phyloP scores from a whole-genome alignment of 2,888 invertebrate species.

The Biston stratarius region DNA sequence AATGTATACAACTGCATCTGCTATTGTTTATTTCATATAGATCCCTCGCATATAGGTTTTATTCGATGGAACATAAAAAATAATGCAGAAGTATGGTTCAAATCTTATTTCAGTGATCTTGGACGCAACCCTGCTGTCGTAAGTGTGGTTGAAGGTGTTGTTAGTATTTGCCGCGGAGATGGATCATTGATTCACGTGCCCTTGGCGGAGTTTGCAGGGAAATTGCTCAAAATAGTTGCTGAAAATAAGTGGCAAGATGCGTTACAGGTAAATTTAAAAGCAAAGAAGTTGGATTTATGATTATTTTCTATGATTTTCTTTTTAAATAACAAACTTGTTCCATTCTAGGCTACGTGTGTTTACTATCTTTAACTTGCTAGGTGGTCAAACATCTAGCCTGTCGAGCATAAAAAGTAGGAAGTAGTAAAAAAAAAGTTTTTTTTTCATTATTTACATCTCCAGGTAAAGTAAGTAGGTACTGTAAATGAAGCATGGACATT shows the following conservation, averaged over 20 bases:
- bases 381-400: no score
- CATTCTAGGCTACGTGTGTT: no score
- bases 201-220: conserved; percentile 90
- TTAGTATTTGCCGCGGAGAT: conserved; percentile 94
- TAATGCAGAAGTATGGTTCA: neutral
- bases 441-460: no score
- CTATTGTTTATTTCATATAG: no score
- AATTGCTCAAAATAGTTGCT: conserved; percentile 87
- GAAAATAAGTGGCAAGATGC: conserved; percentile 94
- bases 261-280: conserved; percentile 86
- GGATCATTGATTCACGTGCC: conserved; percentile 93
- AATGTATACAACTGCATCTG: neutral
- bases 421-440: no score
- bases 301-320: no score
- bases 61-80: neutral
- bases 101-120: conserved; percentile 88
- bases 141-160: conserved; percentile 93
- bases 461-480: neutral
- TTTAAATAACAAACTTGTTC: no score
- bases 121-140: conserved; percentile 94
- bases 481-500: neutral
- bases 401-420: no score
- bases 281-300: neutral
- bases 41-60: no score
- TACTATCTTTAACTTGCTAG: no score